These are phyloP conservation scores for Xanthia icteritia DNA, from an alignment of 2,888 invertebrate genomes.

Conservation along the genomic window DNA sequence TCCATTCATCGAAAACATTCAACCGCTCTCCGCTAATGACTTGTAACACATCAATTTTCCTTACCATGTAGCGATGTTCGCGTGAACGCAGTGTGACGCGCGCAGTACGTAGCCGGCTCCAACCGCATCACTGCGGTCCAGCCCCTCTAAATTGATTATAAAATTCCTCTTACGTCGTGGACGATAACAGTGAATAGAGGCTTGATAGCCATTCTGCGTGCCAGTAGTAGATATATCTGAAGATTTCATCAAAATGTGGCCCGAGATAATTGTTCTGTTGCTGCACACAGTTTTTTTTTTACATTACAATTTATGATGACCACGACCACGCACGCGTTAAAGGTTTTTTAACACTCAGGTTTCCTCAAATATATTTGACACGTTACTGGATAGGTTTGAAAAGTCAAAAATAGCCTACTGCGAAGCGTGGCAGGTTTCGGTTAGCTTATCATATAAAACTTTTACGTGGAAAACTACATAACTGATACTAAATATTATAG, in stretches of 20 bases:
- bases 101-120: slow-evolving; percentile 10
- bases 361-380: too few species aligned
- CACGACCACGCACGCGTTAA: too few species aligned
- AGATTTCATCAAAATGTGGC: too few species aligned
- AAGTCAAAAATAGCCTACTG: too few species aligned
- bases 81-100: slow-evolving; percentile 47
- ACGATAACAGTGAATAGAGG: background rate
- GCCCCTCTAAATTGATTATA: slow-evolving; percentile 28
- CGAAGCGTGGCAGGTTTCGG: too few species aligned
- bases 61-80: slow-evolving; percentile 41
- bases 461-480: background rate
- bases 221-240: too few species aligned
- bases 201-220: slow-evolving; percentile 5
- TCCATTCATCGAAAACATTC: background rate
- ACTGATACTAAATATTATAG: background rate
- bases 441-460: too few species aligned
- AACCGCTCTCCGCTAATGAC: background rate
- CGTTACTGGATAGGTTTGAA: too few species aligned
- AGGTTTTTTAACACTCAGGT: too few species aligned
- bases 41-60: background rate
- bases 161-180: slow-evolving; percentile 9
- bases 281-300: too few species aligned
- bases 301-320: too few species aligned
- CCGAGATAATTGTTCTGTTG: too few species aligned
- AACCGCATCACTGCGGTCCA: slow-evolving; percentile 37